Evolutionary conservation across 2,888 invertebrate genomes (phyloP).

Genomic region (Corythucha ciliata): DNA sequence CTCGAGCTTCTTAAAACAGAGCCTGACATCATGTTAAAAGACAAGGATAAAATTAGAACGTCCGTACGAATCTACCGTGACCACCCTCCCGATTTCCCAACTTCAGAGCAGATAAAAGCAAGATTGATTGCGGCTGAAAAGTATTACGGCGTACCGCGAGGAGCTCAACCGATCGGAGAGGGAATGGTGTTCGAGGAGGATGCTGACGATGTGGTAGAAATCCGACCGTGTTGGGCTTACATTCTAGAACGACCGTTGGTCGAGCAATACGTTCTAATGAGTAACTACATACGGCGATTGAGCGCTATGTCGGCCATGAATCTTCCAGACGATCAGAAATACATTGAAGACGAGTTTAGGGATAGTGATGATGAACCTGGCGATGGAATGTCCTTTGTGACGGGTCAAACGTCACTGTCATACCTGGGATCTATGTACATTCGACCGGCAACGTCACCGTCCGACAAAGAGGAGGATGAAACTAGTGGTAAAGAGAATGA

Average conservation of each 20-base stretch:
- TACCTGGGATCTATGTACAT: too few relatives aligned
- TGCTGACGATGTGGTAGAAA: background rate
- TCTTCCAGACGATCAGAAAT: too few relatives aligned
- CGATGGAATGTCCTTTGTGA: too few relatives aligned
- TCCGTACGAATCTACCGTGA: conserved; percentile 4
- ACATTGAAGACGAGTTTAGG: too few relatives aligned
- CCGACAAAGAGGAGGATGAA: too few relatives aligned
- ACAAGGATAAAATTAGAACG: conserved; percentile 16
- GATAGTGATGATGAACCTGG: too few relatives aligned
- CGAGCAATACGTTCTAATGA: conserved; percentile 23
- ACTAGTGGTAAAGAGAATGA: too few relatives aligned
- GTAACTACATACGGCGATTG: conserved; percentile 16
- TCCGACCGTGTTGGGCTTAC: conserved; percentile 17
- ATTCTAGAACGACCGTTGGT: conserved; percentile 22
- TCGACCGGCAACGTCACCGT: too few relatives aligned
- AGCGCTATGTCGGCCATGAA: conserved; percentile 9
- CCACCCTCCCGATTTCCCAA: conserved; percentile 12
- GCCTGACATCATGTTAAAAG: conserved; percentile 17
- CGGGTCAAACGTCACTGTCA: too few relatives aligned
- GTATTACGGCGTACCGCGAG: conserved; percentile 18
- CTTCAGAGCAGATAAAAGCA: conserved; percentile 16
- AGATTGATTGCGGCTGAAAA: conserved; percentile 18
- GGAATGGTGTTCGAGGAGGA: background rate
- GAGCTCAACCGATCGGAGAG: too few relatives aligned
- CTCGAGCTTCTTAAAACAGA: too few relatives aligned